Evolutionary conservation across 2,888 invertebrate species (phyloP).

Genomic region (Branchipolynoe longqiensis): DNA sequence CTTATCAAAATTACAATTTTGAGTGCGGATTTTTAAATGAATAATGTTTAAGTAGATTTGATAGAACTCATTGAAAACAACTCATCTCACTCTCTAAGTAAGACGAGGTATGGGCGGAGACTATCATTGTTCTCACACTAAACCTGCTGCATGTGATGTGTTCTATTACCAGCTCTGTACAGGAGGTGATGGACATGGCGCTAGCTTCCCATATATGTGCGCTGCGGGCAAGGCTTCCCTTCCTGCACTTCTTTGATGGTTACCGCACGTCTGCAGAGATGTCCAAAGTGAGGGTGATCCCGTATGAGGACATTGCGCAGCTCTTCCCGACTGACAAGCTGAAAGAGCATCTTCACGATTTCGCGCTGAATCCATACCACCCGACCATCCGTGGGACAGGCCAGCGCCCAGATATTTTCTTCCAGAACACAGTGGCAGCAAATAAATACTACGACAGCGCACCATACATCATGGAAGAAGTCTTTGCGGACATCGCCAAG

Average conservation of each 20-base stretch:
- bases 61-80: too few species aligned
- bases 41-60: too few species aligned
- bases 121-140: too few species aligned
- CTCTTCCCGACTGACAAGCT: constrained; percentile 65
- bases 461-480: constrained; percentile 66
- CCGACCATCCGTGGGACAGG: constrained; percentile 68
- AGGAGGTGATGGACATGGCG: constrained; percentile 69
- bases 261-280: constrained; percentile 69
- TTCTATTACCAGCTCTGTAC: constrained; percentile 64
- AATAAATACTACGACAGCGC: constrained; percentile 65
- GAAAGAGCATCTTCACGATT: constrained; percentile 65
- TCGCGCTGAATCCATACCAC: constrained; percentile 67
- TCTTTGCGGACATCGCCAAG: constrained; percentile 61
- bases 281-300: constrained; percentile 66
- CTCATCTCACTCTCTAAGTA: too few species aligned
- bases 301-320: constrained; percentile 65
- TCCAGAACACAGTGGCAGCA: constrained; percentile 67
- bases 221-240: constrained; percentile 66
- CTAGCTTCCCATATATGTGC: constrained; percentile 67
- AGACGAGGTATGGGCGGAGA: too few species aligned
- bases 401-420: constrained; percentile 69
- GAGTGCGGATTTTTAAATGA: too few species aligned
- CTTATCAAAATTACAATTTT: too few species aligned
- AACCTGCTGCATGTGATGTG: too few species aligned
- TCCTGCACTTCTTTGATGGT: constrained; percentile 70